Evolutionary conservation across 2,888 invertebrate genomes (phyloP).

Genomic region (Euzetes globulus): DNA sequence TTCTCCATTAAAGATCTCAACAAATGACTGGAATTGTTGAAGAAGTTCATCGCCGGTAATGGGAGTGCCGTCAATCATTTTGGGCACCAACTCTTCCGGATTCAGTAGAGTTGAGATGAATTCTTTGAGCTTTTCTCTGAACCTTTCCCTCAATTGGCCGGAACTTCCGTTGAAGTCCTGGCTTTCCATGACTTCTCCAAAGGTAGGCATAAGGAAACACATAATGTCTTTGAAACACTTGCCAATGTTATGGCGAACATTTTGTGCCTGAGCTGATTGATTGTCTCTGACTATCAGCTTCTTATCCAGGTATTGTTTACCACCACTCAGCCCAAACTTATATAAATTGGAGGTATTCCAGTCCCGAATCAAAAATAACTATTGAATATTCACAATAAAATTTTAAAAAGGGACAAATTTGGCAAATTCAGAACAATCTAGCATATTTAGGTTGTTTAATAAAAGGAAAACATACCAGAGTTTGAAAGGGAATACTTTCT

Average conservation of each 20-base stretch:
- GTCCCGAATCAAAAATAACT: slow-evolving; percentile 5
- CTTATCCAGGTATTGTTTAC: not conserved
- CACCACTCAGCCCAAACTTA: not conserved
- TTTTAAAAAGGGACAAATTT: not conserved
- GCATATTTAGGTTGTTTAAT: too few species aligned
- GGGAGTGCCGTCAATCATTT: not conserved
- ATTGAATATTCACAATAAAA: too few species aligned
- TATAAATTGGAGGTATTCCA: not conserved
- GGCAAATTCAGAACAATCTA: too few species aligned
- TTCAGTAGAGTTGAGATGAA: not conserved
- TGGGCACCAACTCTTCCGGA: not conserved
- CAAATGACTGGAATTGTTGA: not conserved
- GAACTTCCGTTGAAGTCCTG: not conserved
- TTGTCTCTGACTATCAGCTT: not conserved
- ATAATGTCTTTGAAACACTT: not conserved
- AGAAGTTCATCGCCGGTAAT: not conserved
- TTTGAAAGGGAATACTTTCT: not conserved
- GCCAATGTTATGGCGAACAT: not conserved
- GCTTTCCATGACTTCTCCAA: not conserved
- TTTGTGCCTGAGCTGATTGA: not conserved
- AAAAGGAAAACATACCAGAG: not conserved
- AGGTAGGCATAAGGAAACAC: not conserved
- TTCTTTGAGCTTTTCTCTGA: not conserved
- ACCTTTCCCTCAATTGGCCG: not conserved
- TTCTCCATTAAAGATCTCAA: not conserved